phyloP scores from a whole-genome alignment of 2,888 invertebrate species.

The Cancer borealis region DNA sequence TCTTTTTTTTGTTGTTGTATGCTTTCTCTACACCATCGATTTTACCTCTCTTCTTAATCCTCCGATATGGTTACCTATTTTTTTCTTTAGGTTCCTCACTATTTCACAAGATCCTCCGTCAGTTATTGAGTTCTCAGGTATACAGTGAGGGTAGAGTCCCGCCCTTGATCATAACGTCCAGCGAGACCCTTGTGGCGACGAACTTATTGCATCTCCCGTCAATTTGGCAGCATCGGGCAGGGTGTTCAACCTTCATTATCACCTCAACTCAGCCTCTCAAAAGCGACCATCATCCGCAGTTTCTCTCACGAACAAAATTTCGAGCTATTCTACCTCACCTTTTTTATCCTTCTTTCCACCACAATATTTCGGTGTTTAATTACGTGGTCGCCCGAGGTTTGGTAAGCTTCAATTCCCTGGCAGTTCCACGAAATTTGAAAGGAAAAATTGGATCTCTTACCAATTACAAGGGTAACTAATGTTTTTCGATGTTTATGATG shows the following conservation, averaged over 20 bases:
- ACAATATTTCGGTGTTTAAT: not conserved
- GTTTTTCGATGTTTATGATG: conserved; percentile 8
- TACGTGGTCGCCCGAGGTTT: not conserved
- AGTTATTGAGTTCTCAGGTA: not conserved
- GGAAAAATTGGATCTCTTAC: conserved; percentile 27
- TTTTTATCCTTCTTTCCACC: not conserved
- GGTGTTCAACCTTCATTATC: conserved; percentile 18
- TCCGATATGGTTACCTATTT: no score
- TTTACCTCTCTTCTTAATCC: not conserved
- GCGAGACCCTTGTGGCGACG: not conserved
- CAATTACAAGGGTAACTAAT: conserved; percentile 12
- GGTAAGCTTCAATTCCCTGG: not conserved
- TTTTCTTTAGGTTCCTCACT: not conserved
- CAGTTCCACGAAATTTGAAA: conserved; percentile 17
- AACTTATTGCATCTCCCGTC: conserved; percentile 32
- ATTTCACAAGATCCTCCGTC: not conserved
- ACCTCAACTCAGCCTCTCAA: not conserved
- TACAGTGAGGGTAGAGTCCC: not conserved
- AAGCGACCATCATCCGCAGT: not conserved
- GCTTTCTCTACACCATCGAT: not conserved
- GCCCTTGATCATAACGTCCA: no score
- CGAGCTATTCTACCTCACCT: not conserved
- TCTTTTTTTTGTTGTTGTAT: no score
- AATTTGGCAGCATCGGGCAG: not conserved
- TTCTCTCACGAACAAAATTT: not conserved